Evolutionary conservation across 2,113 vertebrate species (phyloP).

Genomic region (Dendropsophus ebraccatus): DNA sequence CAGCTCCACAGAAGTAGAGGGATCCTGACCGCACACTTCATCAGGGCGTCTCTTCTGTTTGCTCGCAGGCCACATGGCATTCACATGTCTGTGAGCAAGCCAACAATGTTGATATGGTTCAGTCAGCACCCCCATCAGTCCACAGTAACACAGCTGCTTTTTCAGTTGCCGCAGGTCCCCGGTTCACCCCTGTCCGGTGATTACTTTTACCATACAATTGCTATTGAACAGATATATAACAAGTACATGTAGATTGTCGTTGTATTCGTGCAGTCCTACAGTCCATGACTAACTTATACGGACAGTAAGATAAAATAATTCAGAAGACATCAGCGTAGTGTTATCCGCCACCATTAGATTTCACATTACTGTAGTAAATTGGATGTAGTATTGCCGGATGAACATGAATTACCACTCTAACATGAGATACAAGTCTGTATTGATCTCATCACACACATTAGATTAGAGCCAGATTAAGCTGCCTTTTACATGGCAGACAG

Average conservation of each 20-base stretch:
- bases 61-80: not conserved
- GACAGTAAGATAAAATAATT: too few species aligned
- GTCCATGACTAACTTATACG: not conserved
- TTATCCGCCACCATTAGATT: too few species aligned
- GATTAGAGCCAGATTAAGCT: too few species aligned
- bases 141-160: slow-evolving; percentile 39
- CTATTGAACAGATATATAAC: not conserved
- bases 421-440: too few species aligned
- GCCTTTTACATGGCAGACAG: too few species aligned
- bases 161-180: slow-evolving; percentile 11
- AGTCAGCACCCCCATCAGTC: slow-evolving; percentile 9
- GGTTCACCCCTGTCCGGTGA: not conserved
- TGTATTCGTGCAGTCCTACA: not conserved
- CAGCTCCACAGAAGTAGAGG: not conserved
- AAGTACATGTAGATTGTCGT: not conserved
- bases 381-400: too few species aligned
- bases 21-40: slow-evolving; percentile 13
- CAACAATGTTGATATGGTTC: not conserved
- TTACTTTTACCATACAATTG: not conserved
- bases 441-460: too few species aligned
- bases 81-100: slow-evolving; percentile 46
- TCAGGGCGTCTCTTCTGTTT: slow-evolving; percentile 57
- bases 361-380: too few species aligned
- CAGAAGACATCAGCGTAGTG: too few species aligned
- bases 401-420: too few species aligned